Conservation (phyloP, 2,797 vertebrate species). For the Pagetopsis macropterus region DNA sequence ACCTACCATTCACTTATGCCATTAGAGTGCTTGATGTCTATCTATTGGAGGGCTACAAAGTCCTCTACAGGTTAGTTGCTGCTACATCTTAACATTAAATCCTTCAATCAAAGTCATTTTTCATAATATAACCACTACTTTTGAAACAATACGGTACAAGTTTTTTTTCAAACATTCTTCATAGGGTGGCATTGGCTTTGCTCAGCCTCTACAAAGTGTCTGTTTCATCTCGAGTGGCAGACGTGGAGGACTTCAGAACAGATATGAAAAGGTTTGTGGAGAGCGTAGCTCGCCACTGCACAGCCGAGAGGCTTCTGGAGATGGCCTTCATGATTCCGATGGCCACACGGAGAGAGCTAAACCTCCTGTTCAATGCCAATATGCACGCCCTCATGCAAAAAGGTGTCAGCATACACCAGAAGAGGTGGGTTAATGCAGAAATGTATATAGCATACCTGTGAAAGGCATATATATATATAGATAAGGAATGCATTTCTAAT, state of each 20-base stretch:
- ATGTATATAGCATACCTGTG: neutral
- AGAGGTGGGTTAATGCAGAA: conserved; percentile 77
- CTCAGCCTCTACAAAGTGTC: conserved; percentile 88
- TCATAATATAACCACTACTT: neutral
- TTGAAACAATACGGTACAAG: neutral
- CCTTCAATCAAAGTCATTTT: neutral
- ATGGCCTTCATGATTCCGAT: conserved; percentile 86
- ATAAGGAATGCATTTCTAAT: neutral
- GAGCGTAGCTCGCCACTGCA: conserved; percentile 80
- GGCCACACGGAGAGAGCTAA: conserved; percentile 88
- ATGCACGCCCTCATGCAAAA: conserved; percentile 85
- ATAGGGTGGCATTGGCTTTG: conserved; percentile 86
- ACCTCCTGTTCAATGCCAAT: conserved; percentile 90
- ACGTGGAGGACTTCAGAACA: conserved; percentile 81
- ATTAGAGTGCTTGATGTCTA: conserved; percentile 89
- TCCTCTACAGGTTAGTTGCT: conserved; percentile 84
- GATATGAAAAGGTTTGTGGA: conserved; percentile 87
- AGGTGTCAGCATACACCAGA: conserved; percentile 85
- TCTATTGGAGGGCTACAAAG: conserved; percentile 90
- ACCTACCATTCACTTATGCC: conserved; percentile 88
- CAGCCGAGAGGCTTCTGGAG: conserved; percentile 82
- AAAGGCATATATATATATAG: neutral
- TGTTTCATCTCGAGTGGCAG: conserved; percentile 77
- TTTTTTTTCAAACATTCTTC: conserved; percentile 46
- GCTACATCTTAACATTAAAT: neutral